Percentiles rank a stretch among this genome's conserved stretches.
These are phyloP conservation scores for Pampus argenteus DNA, from an alignment of 2,797 vertebrate genomes.

Conservation along the genomic window DNA sequence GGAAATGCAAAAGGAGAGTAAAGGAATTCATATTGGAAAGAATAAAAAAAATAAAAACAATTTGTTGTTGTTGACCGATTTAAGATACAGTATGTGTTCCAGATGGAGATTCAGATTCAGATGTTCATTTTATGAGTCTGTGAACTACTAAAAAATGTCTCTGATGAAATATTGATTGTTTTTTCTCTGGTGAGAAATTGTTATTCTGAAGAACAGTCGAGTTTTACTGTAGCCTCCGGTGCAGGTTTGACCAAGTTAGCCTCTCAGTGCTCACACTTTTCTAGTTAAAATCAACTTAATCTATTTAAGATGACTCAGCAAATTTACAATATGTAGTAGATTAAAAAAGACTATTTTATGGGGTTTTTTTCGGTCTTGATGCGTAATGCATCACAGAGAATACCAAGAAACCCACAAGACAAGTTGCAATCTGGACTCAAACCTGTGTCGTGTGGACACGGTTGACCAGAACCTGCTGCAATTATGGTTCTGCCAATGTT, in stretches of 20 bases:
- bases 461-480: neutral
- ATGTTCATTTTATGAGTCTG: conserved; percentile 57
- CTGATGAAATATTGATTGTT: conserved; percentile 67
- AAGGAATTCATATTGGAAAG: conserved; percentile 21
- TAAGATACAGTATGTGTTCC: conserved; percentile 28
- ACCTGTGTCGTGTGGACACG: neutral
- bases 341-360: conserved; percentile 12
- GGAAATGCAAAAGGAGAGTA: conserved; percentile 8
- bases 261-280: conserved; percentile 28
- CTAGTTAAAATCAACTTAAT: conserved; percentile 17
- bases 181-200: conserved; percentile 44
- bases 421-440: conserved; percentile 5
- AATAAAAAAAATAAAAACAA: too few relatives aligned
- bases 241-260: conserved; percentile 27
- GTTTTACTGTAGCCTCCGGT: conserved; percentile 36
- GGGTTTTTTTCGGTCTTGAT: neutral
- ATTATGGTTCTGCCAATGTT: neutral
- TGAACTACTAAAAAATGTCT: conserved; percentile 57
- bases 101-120: conserved; percentile 51
- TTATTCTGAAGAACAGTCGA: conserved; percentile 28
- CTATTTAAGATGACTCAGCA: conserved; percentile 6
- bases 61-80: conserved; percentile 38
- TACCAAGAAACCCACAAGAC: neutral
- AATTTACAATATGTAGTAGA: conserved; percentile 3
- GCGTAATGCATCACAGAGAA: neutral